These are phyloP conservation scores for Caretta caretta DNA, from an alignment of 2,113 vertebrate genomes.

Conservation along the genomic window DNA sequence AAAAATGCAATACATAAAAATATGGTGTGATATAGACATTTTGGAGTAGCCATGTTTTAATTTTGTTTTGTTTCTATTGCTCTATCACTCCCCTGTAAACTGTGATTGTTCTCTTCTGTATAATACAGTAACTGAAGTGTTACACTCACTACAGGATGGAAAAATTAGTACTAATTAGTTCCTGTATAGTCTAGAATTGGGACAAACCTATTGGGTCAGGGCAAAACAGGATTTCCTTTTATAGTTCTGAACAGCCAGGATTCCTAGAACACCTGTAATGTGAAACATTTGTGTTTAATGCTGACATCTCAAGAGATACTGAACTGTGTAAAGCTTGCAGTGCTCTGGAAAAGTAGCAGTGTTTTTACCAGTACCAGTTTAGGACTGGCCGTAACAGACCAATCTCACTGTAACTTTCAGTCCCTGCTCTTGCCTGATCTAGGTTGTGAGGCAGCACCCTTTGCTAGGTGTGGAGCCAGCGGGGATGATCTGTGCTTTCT, in stretches of 20 bases:
- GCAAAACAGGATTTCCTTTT: background rate
- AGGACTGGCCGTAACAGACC: background rate
- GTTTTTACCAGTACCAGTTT: background rate
- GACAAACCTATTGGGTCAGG: background rate
- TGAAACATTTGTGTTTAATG: background rate
- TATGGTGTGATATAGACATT: fast-evolving
- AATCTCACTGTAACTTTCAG: background rate
- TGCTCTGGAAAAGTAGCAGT: background rate
- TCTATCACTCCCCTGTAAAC: background rate
- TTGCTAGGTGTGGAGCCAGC: background rate
- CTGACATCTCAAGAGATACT: background rate
- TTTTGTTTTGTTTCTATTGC: background rate
- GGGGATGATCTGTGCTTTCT: background rate
- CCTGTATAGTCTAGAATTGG: background rate
- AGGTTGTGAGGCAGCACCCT: background rate
- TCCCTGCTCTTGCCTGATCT: background rate
- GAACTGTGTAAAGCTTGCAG: background rate
- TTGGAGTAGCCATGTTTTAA: background rate
- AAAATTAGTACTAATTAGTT: background rate
- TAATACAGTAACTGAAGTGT: background rate
- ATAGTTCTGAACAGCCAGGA: background rate
- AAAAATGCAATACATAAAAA: background rate
- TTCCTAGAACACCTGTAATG: background rate
- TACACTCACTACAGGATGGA: background rate
- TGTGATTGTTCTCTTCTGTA: background rate